Base-by-base conservation (phyloP, 1,140 invertebrate genomes). In the Drosophila azteca region DNA sequence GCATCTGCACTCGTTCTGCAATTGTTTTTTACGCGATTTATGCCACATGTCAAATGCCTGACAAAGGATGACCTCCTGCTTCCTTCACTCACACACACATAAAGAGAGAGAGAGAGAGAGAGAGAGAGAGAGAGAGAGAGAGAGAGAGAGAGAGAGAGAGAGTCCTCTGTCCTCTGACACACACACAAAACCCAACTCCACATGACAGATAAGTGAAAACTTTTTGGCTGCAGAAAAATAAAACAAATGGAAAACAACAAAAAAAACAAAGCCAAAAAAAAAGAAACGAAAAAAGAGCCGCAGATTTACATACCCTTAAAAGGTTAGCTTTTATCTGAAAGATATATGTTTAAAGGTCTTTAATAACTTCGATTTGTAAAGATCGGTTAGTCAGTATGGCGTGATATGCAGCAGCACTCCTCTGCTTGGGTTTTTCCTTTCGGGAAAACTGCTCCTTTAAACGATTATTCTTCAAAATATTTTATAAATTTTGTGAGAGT, bases 31-130 rank as follows among this genome's bases (percentile, higher is more conserved):
- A 41, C 67, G 64, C 80, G 77, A 85, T 88, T 87, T 82, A 87
- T 88, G 82, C 79, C 78, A 87, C 83, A 87, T 87, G 83, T 87
- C 82, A 82, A 83, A 73, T 64, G 69, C 46, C 59, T 87, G 83
- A 85, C 78, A 69, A 76, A 79, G 79, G 76, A 75, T 83, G 80
- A 79, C 80, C 66, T 39, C 35, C 31, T 35, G 31, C 31, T 35
- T 35, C 11, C 11, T 13, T 11, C 35, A 48, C 31, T 17, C 29
- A 66, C 51, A 51, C 49, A 60, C 41, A 39, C n/a, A n/a, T n/a
- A n/a, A n/a, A n/a, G n/a, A n/a, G n/a, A n/a, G n/a, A n/a, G n/a
- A n/a, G n/a, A n/a, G n/a, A n/a, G n/a, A n/a, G n/a, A n/a, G n/a
- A n/a, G n/a, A n/a, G n/a, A n/a, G n/a, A n/a, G n/a, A n/a, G n/a